phyloP scores from a whole-genome alignment of 35 echinoderm and acorn worm species.

The Apostichopus californicus region DNA sequence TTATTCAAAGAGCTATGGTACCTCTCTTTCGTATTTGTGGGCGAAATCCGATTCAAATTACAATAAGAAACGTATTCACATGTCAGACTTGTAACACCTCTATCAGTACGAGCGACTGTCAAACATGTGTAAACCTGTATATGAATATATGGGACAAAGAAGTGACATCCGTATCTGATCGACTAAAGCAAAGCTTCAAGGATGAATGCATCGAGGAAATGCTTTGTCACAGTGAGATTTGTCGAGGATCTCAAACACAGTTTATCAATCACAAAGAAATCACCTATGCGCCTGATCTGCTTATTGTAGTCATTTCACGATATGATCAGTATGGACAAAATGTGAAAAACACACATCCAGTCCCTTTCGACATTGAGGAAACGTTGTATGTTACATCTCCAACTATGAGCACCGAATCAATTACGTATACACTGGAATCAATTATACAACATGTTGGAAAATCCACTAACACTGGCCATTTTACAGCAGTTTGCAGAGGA shows the following conservation, averaged over 20 bases:
- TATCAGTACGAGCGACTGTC: neutral
- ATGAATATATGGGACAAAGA: conserved; percentile 19
- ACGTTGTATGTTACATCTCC: neutral
- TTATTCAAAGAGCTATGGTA: conserved; percentile 17
- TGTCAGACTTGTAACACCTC: neutral
- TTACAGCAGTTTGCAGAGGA: conserved; percentile 10
- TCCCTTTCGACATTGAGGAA: conserved; percentile 7
- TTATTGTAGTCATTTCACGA: neutral
- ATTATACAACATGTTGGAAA: conserved; percentile 3
- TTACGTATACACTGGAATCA: neutral
- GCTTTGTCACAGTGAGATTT: conserved; percentile 3
- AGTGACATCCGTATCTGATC: neutral
- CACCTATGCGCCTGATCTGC: neutral
- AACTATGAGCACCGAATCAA: neutral
- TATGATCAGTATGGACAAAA: conserved; percentile 13
- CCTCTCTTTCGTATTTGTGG: conserved; percentile 7
- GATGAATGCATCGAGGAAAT: neutral
- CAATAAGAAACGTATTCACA: neutral
- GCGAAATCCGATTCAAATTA: conserved; percentile 2
- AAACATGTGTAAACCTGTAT: neutral
- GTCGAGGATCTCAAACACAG: neutral
- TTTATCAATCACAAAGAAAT: neutral
- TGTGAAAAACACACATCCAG: conserved; percentile 2
- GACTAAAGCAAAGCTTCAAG: neutral
- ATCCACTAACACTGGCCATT: conserved; percentile 7